These are phyloP conservation scores for Sardina pilchardus DNA, from an alignment of 2,113 vertebrate genomes.

Conservation along the genomic window DNA sequence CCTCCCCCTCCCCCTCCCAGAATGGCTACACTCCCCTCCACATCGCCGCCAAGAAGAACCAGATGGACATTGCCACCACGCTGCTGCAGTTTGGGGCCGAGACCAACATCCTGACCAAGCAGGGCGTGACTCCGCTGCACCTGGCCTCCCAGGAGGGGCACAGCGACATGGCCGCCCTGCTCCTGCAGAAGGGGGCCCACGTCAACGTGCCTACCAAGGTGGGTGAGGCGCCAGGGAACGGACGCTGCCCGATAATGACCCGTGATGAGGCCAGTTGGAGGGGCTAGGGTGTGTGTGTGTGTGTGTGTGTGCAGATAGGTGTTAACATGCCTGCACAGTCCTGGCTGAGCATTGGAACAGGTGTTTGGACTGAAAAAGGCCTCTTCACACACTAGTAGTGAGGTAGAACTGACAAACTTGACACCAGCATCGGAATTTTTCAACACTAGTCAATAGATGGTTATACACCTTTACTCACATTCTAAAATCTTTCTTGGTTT, in stretches of 20 bases:
- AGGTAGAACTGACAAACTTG: no score
- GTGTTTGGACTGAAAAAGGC: no score
- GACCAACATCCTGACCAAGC: conserved; percentile 90
- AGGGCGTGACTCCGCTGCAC: conserved; percentile 91
- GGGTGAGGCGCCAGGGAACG: conserved; percentile 25
- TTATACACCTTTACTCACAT: no score
- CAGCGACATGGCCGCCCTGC: conserved; percentile 83
- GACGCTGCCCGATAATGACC: no score
- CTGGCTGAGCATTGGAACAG: no score
- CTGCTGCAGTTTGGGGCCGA: conserved; percentile 87
- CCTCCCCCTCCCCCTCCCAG: conserved; percentile 60
- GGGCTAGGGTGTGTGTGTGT: neutral
- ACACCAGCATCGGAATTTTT: no score
- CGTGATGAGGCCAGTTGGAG: neutral
- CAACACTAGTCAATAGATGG: no score
- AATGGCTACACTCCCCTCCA: conserved; percentile 97
- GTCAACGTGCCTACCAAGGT: conserved; percentile 91
- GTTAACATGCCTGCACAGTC: no score
- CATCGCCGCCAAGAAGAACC: conserved; percentile 97
- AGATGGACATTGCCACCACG: conserved; percentile 92
- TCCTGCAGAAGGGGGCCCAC: conserved; percentile 84
- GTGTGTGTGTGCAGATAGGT: no score
- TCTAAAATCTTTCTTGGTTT: no score
- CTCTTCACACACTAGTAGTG: no score
- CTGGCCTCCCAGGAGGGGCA: conserved; percentile 94